Percentiles rank a stretch among this genome's conserved stretches.
Evolutionary conservation across 2,797 vertebrate species (phyloP).

Genomic region (Champsocephalus esox): DNA sequence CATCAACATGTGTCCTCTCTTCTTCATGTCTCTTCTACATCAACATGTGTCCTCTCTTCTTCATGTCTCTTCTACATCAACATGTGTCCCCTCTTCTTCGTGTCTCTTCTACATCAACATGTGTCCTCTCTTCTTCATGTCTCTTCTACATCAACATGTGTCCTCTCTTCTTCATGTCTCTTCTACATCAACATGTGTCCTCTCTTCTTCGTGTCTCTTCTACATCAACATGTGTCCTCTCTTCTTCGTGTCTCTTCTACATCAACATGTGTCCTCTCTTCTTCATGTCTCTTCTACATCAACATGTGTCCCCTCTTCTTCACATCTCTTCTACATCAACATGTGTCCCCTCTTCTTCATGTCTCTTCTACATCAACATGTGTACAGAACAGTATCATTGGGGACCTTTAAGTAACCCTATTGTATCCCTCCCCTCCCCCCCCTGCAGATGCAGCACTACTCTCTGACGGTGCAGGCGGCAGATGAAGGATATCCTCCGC

Average conservation of each 20-base stretch:
- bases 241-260: no score
- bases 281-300: neutral
- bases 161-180: neutral
- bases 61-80: neutral
- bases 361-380: no score
- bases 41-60: no score
- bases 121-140: neutral
- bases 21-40: no score
- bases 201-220: no score
- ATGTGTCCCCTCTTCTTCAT: neutral
- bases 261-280: neutral
- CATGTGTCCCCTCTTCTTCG: neutral
- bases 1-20: no score
- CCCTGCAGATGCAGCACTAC: conserved; percentile 89
- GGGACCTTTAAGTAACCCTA: no score
- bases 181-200: neutral
- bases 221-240: neutral
- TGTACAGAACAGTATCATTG: no score
- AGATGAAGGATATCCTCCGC: conserved; percentile 89
- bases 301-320: neutral
- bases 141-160: neutral
- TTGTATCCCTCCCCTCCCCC: neutral
- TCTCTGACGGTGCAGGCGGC: conserved; percentile 91
- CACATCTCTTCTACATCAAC: neutral
- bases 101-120: neutral